phyloP scores from a whole-genome alignment of 1,140 invertebrate species.

The Catajapyx aquilonaris region DNA sequence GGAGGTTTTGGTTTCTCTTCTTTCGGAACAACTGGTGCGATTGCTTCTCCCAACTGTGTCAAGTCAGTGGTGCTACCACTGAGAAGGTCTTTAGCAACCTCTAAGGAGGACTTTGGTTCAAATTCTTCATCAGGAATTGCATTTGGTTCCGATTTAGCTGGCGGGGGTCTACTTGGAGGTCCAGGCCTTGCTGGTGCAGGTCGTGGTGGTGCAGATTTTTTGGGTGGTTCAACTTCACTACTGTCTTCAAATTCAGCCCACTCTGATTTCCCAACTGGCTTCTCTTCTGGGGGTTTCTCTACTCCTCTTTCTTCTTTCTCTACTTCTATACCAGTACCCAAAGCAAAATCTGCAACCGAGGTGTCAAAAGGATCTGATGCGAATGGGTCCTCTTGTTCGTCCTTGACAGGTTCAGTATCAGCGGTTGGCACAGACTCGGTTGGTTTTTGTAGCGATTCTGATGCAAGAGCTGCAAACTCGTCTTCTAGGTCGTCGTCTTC shows the following conservation, averaged over 20 bases:
- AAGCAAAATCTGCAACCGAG: conserved; percentile 10
- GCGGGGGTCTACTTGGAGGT: conserved; percentile 4
- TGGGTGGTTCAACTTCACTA: not conserved
- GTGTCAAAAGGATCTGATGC: conserved; percentile 16
- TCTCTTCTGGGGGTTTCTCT: no score
- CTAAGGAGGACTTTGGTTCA: not conserved
- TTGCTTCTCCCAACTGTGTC: conserved; percentile 37
- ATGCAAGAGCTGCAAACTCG: conserved; percentile 49
- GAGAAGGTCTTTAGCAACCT: conserved; percentile 30
- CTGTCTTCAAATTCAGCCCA: conserved; percentile 35
- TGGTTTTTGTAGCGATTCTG: conserved; percentile 37
- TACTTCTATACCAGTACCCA: conserved; percentile 12
- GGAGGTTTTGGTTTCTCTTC: no score
- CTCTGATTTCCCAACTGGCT: conserved; percentile 21
- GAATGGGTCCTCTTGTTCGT: conserved; percentile 1
- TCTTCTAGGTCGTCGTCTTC: conserved; percentile 32
- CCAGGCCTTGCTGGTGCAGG: not conserved
- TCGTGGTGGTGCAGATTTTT: conserved; percentile 3
- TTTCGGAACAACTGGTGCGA: conserved; percentile 29
- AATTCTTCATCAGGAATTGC: conserved; percentile 6
- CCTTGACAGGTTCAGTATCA: conserved; percentile 5
- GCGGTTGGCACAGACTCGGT: conserved; percentile 9
- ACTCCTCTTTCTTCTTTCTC: no score
- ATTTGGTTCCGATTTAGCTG: conserved; percentile 7
- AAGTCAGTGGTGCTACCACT: conserved; percentile 53